Conservation (phyloP, 2,113 vertebrate species). For the Tautogolabrus adspersus region DNA sequence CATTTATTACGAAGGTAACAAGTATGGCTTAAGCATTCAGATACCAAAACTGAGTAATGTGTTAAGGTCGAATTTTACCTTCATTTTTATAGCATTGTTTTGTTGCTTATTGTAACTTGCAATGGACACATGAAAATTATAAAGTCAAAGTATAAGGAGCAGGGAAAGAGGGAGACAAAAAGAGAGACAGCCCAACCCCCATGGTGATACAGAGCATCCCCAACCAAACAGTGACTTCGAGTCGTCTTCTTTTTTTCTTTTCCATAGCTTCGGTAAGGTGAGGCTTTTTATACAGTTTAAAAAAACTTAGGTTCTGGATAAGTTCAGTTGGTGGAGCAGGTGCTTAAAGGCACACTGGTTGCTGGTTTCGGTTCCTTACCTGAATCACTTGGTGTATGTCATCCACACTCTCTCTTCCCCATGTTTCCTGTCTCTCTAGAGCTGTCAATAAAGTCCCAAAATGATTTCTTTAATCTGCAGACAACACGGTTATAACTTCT, state of each 20-base stretch:
- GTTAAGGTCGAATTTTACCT: not conserved
- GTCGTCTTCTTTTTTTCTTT: not conserved
- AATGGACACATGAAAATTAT: slow-evolving; percentile 2
- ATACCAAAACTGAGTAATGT: not conserved
- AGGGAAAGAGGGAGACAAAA: not conserved
- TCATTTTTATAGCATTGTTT: not conserved
- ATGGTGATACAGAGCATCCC: slow-evolving; percentile 67
- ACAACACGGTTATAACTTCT: too few relatives aligned
- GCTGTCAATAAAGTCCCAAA: too few relatives aligned
- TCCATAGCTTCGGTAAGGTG: not conserved
- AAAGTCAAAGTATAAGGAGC: not conserved
- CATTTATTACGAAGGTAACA: not conserved
- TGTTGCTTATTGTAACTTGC: not conserved
- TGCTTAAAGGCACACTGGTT: too few relatives aligned
- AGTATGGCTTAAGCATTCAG: not conserved
- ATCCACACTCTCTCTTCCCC: too few relatives aligned
- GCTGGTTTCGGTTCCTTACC: too few relatives aligned
- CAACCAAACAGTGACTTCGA: slow-evolving; percentile 53
- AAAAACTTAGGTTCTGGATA: too few relatives aligned
- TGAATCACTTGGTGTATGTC: too few relatives aligned
- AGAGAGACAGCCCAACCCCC: slow-evolving; percentile 20
- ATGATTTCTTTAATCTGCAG: too few relatives aligned
- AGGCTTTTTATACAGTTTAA: slow-evolving; percentile 5
- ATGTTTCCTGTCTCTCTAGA: too few relatives aligned
- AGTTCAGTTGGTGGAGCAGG: too few relatives aligned